Conservation (phyloP, 2,797 vertebrate species). For the Selene dorsalis region DNA sequence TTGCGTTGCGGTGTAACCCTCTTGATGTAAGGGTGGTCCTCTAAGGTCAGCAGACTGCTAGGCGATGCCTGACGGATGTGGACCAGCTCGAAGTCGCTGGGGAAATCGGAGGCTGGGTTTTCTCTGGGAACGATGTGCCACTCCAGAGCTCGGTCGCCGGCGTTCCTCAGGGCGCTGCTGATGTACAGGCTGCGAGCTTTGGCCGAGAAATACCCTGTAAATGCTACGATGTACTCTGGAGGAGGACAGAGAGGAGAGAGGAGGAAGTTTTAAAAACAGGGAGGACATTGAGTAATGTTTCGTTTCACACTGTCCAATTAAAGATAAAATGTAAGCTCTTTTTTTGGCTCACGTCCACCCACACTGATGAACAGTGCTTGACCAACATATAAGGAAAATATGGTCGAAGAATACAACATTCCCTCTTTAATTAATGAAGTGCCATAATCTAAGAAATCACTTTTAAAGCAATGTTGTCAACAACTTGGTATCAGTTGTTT, state of each 20-base stretch:
- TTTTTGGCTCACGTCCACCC: background rate
- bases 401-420: background rate
- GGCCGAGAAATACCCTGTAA: slow-evolving; percentile 97
- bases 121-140: slow-evolving; percentile 95
- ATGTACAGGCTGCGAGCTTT: slow-evolving; percentile 96
- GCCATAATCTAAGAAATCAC: background rate
- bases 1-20: slow-evolving; percentile 95
- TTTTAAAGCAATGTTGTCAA: background rate
- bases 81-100: slow-evolving; percentile 97
- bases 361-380: background rate
- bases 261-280: background rate
- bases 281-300: background rate
- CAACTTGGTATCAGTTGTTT: background rate
- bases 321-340: background rate
- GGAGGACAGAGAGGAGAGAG: slow-evolving; percentile 7
- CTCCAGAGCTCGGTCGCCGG: slow-evolving; percentile 69
- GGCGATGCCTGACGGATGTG: slow-evolving; percentile 90
- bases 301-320: background rate
- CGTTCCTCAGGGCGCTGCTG: slow-evolving; percentile 90
- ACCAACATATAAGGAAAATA: background rate
- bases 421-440: background rate
- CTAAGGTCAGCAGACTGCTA: slow-evolving; percentile 88
- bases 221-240: slow-evolving; percentile 95
- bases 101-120: slow-evolving; percentile 97
- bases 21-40: slow-evolving; percentile 97